phyloP scores from a whole-genome alignment of 1,140 invertebrate species.

The Apocrypta bakeri region DNA sequence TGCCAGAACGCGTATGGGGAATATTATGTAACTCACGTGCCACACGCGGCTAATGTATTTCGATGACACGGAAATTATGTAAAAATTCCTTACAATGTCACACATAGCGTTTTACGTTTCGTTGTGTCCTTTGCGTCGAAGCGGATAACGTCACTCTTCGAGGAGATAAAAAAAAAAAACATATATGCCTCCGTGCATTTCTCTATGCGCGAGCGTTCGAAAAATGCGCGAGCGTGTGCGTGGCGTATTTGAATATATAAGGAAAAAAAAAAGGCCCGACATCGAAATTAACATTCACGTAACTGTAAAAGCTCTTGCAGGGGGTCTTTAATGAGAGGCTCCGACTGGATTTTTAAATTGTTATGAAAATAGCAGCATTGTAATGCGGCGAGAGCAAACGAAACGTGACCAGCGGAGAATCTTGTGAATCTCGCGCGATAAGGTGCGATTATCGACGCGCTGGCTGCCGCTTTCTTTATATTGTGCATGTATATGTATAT shows the following conservation, averaged over 20 bases:
- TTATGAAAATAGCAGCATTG: conserved; percentile 37
- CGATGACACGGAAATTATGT: conserved; percentile 32
- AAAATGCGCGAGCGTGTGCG: not conserved
- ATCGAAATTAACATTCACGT: conserved; percentile 31
- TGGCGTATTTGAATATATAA: not conserved
- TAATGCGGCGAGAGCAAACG: not conserved
- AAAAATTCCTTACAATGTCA: not conserved
- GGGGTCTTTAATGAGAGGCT: conserved; percentile 24
- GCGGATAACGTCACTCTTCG: not conserved
- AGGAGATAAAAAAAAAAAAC: no score
- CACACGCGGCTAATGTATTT: conserved; percentile 23
- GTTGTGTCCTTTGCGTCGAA: not conserved
- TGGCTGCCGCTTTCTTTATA: not conserved
- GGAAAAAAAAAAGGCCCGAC: not conserved
- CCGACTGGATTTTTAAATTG: conserved; percentile 30
- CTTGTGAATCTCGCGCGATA: conserved; percentile 37
- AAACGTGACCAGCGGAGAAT: conserved; percentile 29
- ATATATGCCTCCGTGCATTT: no score
- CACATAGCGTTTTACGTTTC: not conserved
- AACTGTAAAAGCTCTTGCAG: conserved; percentile 33
- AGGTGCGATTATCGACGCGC: conserved; percentile 23
- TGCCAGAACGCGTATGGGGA: not conserved
- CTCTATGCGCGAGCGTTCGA: not conserved
- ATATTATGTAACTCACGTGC: conserved; percentile 27
- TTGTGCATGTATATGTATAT: no score